Evolutionary conservation across 2,888 invertebrate genomes (phyloP), one percentile per base, ranked within the genome.

Genomic region (Blastobasis adustella): DNA sequence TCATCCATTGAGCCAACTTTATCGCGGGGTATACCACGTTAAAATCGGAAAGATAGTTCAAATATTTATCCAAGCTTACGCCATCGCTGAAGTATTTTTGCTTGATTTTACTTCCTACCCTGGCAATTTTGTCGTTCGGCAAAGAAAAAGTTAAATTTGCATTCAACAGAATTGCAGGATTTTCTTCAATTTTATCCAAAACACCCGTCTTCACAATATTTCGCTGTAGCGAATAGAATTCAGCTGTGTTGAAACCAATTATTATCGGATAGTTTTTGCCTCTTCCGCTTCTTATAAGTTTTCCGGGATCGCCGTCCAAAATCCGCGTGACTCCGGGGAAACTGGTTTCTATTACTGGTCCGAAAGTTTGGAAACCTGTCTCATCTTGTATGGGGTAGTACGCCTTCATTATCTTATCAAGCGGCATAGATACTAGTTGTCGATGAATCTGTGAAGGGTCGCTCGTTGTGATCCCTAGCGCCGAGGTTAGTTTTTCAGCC

Each of bases 391-490:
- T 53, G 1, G 59, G 45, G 44, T 56, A 59, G 51, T 82, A 73
- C 8, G 74, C 82, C 10, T 68, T 65, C 55, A 68, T 66, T 9
- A 88, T 70, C 46, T 68, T 67, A 40, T 78, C 71, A 5, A 77
- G 61, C 0, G 83, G 79, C 50, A 73, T 50, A 4, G 65, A 52
- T 10, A 72, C 59, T 1, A 88, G 73, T 49, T 67, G 65, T 10
- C 63, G 61, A 50, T 83, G 75, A 5, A 79, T 64, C 6, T 69
- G 68, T 1, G 76, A 73, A 1, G 78, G 60, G 46, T 79, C 72
- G 0, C 73, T 72, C 5, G 73, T 58, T 50, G 73, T 77, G 49
- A 85, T 73, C 49, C 71, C 91, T 79, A 93, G 65, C 69, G 83
- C 52, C 52, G 66, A 57, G 65, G 89, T 57, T 51, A 84, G 68